These are phyloP conservation scores for Sepiola atlantica DNA, from an alignment of 2,888 invertebrate species.

Conservation along the genomic window DNA sequence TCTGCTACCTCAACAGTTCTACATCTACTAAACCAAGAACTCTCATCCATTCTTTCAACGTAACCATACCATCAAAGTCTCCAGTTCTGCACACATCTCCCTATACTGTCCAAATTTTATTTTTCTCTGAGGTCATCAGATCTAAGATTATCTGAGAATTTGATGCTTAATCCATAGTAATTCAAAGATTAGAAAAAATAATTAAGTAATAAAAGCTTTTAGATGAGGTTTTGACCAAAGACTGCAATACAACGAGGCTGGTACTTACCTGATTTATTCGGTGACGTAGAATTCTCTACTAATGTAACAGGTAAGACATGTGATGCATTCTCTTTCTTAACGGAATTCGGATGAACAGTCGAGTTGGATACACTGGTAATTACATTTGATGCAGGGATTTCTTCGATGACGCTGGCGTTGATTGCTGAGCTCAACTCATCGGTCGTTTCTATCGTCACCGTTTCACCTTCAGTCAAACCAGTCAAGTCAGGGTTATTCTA, in stretches of 20 bases:
- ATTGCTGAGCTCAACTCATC: conserved; percentile 50
- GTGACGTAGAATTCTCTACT: conserved; percentile 6
- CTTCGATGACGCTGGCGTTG: conserved; percentile 32
- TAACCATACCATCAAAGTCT: no score
- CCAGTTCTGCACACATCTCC: no score
- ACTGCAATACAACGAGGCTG: not conserved
- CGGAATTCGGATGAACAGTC: not conserved
- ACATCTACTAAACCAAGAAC: no score
- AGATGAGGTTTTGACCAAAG: no score
- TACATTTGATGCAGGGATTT: conserved; percentile 25
- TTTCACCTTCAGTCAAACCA: conserved; percentile 61
- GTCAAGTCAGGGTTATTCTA: conserved; percentile 55
- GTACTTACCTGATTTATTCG: conserved; percentile 24
- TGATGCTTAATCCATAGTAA: no score
- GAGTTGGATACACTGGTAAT: not conserved
- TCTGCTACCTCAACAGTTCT: no score
- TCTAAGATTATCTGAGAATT: no score
- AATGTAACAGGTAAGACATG: conserved; percentile 43
- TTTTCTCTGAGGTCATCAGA: no score
- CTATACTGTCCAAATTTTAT: no score
- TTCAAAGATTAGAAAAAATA: no score
- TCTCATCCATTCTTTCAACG: no score
- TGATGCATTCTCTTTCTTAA: not conserved
- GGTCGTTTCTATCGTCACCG: conserved; percentile 68
- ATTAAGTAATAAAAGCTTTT: no score